Conservation (phyloP, 2,797 vertebrate species). For the Channallabes apus region DNA sequence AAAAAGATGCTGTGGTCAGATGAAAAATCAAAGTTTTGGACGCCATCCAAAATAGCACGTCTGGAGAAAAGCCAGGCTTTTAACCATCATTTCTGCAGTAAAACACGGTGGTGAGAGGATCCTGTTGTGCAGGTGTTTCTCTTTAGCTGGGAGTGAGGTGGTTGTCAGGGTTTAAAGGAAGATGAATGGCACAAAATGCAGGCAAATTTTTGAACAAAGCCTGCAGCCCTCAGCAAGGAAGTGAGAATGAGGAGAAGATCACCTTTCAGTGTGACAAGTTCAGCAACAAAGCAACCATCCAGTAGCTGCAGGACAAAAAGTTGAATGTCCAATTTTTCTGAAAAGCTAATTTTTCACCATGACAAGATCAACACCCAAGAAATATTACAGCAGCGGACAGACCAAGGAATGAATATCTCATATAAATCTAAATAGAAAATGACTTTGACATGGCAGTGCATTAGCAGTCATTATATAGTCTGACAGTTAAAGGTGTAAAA, state of each 20-base stretch:
- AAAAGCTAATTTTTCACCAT: constrained; percentile 2
- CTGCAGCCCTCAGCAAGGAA: constrained; percentile 18
- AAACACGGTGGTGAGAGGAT: constrained; percentile 3
- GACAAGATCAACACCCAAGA: background rate
- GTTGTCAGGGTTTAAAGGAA: constrained; percentile 21
- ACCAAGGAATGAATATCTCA: background rate
- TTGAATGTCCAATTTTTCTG: background rate
- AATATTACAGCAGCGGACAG: background rate
- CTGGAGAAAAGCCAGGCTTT: constrained; percentile 15
- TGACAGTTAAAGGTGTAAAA: background rate
- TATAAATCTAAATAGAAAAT: background rate
- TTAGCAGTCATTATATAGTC: background rate
- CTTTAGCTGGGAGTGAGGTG: constrained; percentile 22
- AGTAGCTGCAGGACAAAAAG: constrained; percentile 51
- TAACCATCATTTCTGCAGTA: constrained; percentile 7
- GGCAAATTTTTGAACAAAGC: background rate
- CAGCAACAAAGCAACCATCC: constrained; percentile 18
- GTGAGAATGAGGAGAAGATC: constrained; percentile 15
- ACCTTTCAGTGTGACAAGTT: constrained; percentile 20
- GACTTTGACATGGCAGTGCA: background rate
- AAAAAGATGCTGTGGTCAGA: constrained; percentile 20
- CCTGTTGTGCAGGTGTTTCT: constrained; percentile 30
- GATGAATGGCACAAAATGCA: constrained; percentile 24
- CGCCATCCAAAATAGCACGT: background rate
- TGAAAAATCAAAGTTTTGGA: background rate